phyloP scores from a whole-genome alignment of 2,797 vertebrate genomes.

The Parauchenoglanis ngamensis region DNA sequence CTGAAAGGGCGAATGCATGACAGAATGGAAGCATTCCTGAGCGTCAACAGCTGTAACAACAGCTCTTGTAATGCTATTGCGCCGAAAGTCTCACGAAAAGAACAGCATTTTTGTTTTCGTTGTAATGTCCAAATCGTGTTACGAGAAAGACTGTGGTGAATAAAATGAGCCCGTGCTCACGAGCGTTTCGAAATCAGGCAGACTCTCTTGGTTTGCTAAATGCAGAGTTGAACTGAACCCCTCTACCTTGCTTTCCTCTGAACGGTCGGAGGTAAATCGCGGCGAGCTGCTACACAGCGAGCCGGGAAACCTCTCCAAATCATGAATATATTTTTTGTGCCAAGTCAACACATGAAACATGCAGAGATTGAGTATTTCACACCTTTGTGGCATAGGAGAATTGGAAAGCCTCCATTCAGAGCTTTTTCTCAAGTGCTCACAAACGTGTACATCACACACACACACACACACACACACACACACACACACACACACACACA shows the following conservation, averaged over 20 bases:
- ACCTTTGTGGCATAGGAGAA: conserved; percentile 38
- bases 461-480: background rate
- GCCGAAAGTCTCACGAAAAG: background rate
- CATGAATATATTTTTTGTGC: conserved; percentile 33
- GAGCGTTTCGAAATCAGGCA: background rate
- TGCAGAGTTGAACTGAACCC: background rate
- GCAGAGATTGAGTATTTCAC: conserved; percentile 41
- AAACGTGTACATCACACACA: background rate
- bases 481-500: conserved; percentile 11
- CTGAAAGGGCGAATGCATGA: background rate
- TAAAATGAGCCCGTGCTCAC: background rate
- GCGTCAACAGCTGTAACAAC: background rate
- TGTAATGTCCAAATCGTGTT: background rate
- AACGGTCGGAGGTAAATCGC: background rate
- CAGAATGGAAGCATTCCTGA: conserved; percentile 5
- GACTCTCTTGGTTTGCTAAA: background rate
- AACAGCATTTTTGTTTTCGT: background rate
- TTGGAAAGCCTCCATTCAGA: conserved; percentile 43
- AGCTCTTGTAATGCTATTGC: background rate
- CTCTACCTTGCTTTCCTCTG: background rate
- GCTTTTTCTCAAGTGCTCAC: conserved; percentile 40
- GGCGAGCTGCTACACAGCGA: background rate
- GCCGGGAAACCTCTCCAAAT: conserved; percentile 5
- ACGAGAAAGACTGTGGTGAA: background rate
- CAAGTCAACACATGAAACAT: conserved; percentile 14